Conservation (phyloP, 1,140 invertebrate species). For the Ganaspis sp. region DNA sequence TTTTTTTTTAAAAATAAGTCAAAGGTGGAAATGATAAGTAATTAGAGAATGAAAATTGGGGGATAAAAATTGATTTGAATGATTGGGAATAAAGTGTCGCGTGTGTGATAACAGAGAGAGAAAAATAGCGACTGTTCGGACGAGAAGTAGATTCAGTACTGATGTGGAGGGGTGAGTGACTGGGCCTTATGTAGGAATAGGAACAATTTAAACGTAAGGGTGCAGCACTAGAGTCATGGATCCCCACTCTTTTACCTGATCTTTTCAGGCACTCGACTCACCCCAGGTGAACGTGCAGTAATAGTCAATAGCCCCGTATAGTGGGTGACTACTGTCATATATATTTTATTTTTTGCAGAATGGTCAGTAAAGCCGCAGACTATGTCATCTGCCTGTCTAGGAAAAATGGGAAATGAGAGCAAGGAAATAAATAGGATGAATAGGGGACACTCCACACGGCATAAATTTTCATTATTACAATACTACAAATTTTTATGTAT, state of each 20-base stretch:
- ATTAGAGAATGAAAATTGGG: background rate
- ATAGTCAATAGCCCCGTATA: constrained; percentile 45
- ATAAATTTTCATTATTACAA: background rate
- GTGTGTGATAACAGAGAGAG: constrained; percentile 33
- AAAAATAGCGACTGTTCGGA: constrained; percentile 36
- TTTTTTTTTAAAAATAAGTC: too few species aligned
- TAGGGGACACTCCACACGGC: background rate
- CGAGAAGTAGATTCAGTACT: constrained; percentile 64
- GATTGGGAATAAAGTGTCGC: constrained; percentile 43
- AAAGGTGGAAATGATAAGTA: background rate
- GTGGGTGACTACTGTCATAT: constrained; percentile 34
- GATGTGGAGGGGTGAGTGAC: constrained; percentile 58
- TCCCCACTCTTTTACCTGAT: constrained; percentile 54
- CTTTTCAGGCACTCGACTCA: constrained; percentile 58
- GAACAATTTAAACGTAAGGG: constrained; percentile 49
- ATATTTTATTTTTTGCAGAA: constrained; percentile 30
- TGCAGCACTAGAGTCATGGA: constrained; percentile 13
- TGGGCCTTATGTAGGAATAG: constrained; percentile 75
- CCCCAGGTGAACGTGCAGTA: constrained; percentile 54
- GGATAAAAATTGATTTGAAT: background rate
- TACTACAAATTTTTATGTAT: constrained; percentile 37
- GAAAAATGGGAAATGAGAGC: constrained; percentile 13
- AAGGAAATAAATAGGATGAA: constrained; percentile 30
- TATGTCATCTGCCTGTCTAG: constrained; percentile 17
- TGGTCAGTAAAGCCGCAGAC: constrained; percentile 2